Conservation (phyloP, 2,888 invertebrate genomes). For the Galeruca laticollis region DNA sequence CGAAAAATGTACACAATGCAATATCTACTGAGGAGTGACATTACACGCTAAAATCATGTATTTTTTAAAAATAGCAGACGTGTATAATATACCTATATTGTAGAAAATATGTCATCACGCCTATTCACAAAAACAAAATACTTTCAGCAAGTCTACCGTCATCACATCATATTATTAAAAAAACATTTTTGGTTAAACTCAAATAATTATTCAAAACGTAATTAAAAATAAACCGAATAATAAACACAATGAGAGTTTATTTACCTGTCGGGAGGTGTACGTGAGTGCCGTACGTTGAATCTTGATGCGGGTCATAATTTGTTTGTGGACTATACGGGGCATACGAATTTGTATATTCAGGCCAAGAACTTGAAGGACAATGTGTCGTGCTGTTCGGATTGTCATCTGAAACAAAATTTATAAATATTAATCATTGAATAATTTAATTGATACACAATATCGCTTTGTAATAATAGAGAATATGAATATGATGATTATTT, state of each 20-base stretch:
- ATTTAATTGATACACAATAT: background rate
- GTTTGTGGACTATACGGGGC: conserved; percentile 71
- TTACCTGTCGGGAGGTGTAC: conserved; percentile 75
- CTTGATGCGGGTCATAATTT: conserved; percentile 67
- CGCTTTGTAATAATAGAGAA: background rate
- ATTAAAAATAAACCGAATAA: conserved; percentile 27
- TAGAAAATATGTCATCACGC: too few relatives aligned
- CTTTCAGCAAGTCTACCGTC: background rate
- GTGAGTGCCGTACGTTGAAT: conserved; percentile 66
- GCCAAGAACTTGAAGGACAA: conserved; percentile 59
- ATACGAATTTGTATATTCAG: conserved; percentile 67
- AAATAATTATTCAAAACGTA: background rate
- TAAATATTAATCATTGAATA: conserved; percentile 19
- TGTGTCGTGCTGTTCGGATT: conserved; percentile 54
- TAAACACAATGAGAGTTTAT: conserved; percentile 23
- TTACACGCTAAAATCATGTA: too few relatives aligned
- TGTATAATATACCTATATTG: too few relatives aligned
- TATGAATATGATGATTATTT: background rate
- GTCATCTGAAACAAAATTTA: conserved; percentile 64
- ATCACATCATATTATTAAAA: background rate
- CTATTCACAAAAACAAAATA: conserved; percentile 18
- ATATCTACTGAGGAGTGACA: too few relatives aligned
- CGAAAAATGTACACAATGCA: too few relatives aligned
- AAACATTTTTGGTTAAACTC: too few relatives aligned
- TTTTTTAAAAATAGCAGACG: too few relatives aligned